A percentile compares a stretch with the other conserved stretches of the same genome.
These are phyloP conservation scores for Ursus arctos DNA, from an alignment of 2,113 vertebrate species.

Conservation along the genomic window DNA sequence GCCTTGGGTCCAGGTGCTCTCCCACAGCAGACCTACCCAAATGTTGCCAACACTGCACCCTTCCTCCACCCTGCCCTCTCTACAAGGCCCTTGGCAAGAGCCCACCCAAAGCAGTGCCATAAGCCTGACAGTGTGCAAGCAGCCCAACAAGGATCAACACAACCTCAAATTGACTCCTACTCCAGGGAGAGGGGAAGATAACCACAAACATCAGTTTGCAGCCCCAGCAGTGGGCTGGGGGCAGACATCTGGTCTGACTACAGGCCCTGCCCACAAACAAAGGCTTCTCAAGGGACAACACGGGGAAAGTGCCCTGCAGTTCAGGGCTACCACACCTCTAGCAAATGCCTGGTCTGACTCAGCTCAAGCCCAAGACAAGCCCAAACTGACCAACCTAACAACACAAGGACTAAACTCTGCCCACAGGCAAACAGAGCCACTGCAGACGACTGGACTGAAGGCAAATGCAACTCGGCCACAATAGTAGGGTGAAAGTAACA, in stretches of 20 bases:
- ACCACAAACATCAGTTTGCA: neutral
- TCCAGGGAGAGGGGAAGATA: neutral
- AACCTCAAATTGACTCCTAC: neutral
- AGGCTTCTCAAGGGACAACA: neutral
- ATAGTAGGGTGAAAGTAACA: neutral
- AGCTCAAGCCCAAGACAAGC: neutral
- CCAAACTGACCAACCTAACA: neutral
- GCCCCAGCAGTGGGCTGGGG: neutral
- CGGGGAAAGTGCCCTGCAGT: neutral
- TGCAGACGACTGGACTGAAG: neutral
- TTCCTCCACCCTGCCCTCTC: neutral
- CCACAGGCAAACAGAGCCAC: neutral
- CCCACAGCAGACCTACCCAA: neutral
- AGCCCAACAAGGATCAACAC: neutral
- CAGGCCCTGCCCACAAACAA: neutral
- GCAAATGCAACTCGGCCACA: neutral
- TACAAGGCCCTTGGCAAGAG: neutral
- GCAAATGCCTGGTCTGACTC: neutral
- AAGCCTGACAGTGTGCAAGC: neutral
- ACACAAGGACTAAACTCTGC: neutral
- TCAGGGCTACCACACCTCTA: neutral
- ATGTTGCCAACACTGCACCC: neutral
- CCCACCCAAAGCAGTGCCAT: neutral
- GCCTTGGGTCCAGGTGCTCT: neutral
- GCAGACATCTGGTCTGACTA: neutral